Evolutionary conservation across 2,888 invertebrate species (phyloP).

Genomic region (Xanthia togata): DNA sequence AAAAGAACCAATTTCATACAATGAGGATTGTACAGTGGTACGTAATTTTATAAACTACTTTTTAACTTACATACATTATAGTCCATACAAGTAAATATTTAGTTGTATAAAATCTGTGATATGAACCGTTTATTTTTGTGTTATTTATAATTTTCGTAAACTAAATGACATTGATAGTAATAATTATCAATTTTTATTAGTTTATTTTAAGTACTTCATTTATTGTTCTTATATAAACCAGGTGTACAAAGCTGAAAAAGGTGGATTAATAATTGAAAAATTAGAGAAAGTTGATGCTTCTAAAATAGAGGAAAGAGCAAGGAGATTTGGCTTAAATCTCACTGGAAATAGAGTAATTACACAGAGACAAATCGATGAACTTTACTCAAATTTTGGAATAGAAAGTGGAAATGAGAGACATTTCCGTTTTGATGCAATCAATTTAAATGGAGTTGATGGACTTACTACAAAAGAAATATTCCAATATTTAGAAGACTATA

Average conservation of each 20-base stretch:
- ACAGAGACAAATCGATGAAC: slow-evolving; percentile 86
- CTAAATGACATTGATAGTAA: background rate
- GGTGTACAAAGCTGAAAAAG: slow-evolving; percentile 80
- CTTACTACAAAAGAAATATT: slow-evolving; percentile 95
- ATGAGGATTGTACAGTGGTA: slow-evolving; percentile 77
- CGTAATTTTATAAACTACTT: slow-evolving; percentile 47
- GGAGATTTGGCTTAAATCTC: slow-evolving; percentile 85
- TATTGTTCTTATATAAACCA: slow-evolving; percentile 17
- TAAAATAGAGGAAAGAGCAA: slow-evolving; percentile 86
- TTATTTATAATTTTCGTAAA: background rate
- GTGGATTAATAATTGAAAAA: slow-evolving; percentile 79
- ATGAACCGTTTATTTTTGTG: background rate
- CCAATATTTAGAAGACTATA: slow-evolving; percentile 94
- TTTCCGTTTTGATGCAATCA: slow-evolving; percentile 93
- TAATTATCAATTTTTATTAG: background rate
- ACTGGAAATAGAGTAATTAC: slow-evolving; percentile 85
- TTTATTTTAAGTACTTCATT: background rate
- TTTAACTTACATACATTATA: background rate
- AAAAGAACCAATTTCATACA: slow-evolving; percentile 61
- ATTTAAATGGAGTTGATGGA: slow-evolving; percentile 93
- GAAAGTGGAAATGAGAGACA: slow-evolving; percentile 91
- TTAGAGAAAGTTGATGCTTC: slow-evolving; percentile 85
- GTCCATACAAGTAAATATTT: background rate
- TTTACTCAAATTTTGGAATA: slow-evolving; percentile 85
- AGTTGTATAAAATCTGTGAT: background rate